Evolutionary conservation across 2,888 invertebrate species (phyloP).

Genomic region (Lamellibrachia columna): DNA sequence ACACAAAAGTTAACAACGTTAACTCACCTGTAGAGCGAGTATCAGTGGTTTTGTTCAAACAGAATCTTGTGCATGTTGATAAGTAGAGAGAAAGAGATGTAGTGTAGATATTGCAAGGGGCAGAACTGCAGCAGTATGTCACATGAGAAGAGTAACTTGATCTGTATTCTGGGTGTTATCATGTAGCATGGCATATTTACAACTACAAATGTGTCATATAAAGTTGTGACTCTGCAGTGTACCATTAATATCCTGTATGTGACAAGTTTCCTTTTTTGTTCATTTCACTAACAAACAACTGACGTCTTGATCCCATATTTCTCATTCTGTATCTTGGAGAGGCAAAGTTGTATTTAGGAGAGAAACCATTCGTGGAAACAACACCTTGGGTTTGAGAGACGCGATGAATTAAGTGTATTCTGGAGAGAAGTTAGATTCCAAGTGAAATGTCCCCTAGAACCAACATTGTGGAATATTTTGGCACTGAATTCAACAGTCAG

Average conservation of each 20-base stretch:
- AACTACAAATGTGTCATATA: not conserved
- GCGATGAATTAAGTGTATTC: not conserved
- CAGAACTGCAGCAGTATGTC: not conserved
- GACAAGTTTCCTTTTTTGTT: not conserved
- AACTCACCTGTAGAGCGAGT: not conserved
- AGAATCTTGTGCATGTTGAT: not conserved
- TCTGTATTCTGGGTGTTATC: not conserved
- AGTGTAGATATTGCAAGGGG: not conserved
- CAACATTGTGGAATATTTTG: not conserved
- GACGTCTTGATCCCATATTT: not conserved
- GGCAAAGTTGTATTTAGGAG: not conserved
- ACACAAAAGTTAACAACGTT: not conserved
- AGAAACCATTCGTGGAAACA: not conserved
- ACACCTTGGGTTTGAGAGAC: too few relatives aligned
- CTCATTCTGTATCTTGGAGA: not conserved
- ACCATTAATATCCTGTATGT: not conserved
- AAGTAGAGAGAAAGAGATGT: not conserved
- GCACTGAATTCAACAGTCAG: not conserved
- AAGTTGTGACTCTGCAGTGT: not conserved
- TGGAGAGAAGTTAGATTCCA: not conserved
- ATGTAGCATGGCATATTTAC: not conserved
- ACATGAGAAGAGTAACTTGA: not conserved
- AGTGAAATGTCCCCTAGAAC: not conserved
- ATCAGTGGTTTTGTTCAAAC: not conserved
- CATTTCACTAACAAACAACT: not conserved